Percentiles rank a stretch among this genome's conserved stretches.
Evolutionary conservation across 2,888 invertebrate genomes (phyloP).

Genomic region (Chesias legatella): DNA sequence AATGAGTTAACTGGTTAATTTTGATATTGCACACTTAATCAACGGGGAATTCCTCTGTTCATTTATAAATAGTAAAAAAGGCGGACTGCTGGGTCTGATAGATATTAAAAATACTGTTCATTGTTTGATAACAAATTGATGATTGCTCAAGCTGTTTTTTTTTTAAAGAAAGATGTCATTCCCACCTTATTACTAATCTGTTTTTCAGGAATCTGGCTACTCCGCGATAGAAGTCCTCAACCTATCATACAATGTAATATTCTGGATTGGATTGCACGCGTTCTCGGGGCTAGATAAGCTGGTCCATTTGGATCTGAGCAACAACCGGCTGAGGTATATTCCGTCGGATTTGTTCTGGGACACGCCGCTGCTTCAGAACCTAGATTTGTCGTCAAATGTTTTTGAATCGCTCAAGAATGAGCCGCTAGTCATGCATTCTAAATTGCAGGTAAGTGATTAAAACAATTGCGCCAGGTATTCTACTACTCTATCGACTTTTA

Average conservation of each 20-base stretch:
- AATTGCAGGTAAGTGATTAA: slow-evolving; percentile 73
- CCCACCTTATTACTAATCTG: no score
- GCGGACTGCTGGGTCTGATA: no score
- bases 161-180: no score
- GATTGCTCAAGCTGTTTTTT: no score
- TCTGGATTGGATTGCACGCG: slow-evolving; percentile 82
- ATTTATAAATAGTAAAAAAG: no score
- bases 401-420: slow-evolving; percentile 77
- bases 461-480: no score
- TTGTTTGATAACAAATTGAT: no score
- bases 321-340: slow-evolving; percentile 81
- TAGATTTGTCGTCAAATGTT: slow-evolving; percentile 83
- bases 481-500: no score
- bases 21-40: no score
- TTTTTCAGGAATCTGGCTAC: slow-evolving; percentile 68
- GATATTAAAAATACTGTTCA: no score
- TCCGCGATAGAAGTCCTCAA: slow-evolving; percentile 70
- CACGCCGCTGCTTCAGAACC: slow-evolving; percentile 68
- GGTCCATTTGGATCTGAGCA: slow-evolving; percentile 79
- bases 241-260: slow-evolving; percentile 81
- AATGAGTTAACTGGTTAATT: no score
- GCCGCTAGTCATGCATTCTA: slow-evolving; percentile 78
- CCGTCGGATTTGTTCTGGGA: slow-evolving; percentile 78
- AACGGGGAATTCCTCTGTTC: no score
- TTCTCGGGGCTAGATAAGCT: slow-evolving; percentile 76